Percentiles rank a stretch among this genome's conserved stretches.
phyloP scores from a whole-genome alignment of 2,113 vertebrate species.

The Sander lucioperca region DNA sequence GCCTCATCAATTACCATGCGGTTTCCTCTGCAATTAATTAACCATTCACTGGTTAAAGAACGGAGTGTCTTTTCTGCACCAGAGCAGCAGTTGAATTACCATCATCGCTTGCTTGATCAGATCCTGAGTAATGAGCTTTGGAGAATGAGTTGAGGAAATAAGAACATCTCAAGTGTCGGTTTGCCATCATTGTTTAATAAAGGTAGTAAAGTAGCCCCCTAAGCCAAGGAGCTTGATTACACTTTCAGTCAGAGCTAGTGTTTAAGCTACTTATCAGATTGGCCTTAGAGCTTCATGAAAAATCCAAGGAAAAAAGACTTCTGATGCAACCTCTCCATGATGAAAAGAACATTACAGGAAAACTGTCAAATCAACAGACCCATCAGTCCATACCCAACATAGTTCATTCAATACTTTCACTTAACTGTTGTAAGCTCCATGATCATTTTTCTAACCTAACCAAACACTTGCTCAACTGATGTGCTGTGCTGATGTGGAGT shows the following conservation, averaged over 20 bases:
- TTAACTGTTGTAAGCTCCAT: not conserved
- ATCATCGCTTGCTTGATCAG: constrained; percentile 5
- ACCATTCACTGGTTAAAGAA: constrained; percentile 9
- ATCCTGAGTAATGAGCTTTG: constrained; percentile 20
- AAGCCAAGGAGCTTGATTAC: not conserved
- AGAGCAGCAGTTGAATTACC: constrained; percentile 29
- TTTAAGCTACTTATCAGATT: not conserved
- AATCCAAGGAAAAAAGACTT: not conserved
- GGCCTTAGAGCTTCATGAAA: not conserved
- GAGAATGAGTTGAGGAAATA: not conserved
- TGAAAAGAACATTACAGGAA: not conserved
- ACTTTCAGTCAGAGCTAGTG: not conserved
- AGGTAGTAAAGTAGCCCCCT: not conserved
- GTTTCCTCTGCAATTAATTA: constrained; percentile 32
- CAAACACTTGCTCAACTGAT: not conserved
- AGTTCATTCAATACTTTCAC: not conserved
- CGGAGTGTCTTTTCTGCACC: constrained; percentile 11
- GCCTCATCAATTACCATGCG: constrained; percentile 5
- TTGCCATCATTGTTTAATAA: constrained; percentile 20
- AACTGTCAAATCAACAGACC: not conserved
- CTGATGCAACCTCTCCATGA: not conserved
- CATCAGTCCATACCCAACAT: not conserved
- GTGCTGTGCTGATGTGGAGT: not conserved
- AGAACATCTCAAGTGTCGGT: not conserved
- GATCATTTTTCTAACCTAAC: not conserved